Conservation (phyloP, 2,797 vertebrate genomes). For the Gambelia wislizenii region DNA sequence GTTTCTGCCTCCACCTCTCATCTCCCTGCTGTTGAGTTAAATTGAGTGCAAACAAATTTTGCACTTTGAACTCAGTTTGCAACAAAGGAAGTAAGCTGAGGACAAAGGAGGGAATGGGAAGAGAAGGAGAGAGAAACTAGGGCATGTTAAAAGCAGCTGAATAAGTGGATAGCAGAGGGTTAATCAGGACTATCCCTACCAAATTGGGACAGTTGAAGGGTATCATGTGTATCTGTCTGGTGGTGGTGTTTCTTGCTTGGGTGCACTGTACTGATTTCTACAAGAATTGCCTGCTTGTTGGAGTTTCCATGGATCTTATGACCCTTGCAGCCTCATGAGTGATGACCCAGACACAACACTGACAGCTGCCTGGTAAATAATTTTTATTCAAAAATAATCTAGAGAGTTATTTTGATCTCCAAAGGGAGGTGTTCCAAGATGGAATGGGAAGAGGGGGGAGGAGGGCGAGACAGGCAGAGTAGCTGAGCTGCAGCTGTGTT, state of each 20-base stretch:
- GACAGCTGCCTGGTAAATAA: slow-evolving; percentile 87
- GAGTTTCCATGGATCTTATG: slow-evolving; percentile 82
- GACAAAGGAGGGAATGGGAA: no score
- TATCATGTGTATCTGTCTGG: neutral
- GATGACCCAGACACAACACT: slow-evolving; percentile 95
- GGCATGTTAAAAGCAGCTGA: no score
- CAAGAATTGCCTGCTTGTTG: slow-evolving; percentile 85
- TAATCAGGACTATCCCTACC: no score
- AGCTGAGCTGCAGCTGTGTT: slow-evolving; percentile 81
- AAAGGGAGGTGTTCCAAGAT: slow-evolving; percentile 51
- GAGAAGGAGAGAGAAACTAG: no score
- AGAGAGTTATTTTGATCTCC: slow-evolving; percentile 86
- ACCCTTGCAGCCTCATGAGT: slow-evolving; percentile 76
- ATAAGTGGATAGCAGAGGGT: no score
- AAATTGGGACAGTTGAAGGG: no score
- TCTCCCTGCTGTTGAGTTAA: no score
- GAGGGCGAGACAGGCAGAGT: slow-evolving; percentile 72
- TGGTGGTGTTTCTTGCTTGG: slow-evolving; percentile 58
- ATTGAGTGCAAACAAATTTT: no score
- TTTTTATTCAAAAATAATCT: slow-evolving; percentile 80
- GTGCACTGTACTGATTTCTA: slow-evolving; percentile 82
- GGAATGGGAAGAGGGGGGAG: slow-evolving; percentile 9
- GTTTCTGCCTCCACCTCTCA: no score
- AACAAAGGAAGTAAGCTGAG: no score
- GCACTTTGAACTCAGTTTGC: no score